Evolutionary conservation across 2,113 vertebrate species (phyloP), one percentile per base, ranked within the genome.

Genomic region (Paraplagusia blochii): DNA sequence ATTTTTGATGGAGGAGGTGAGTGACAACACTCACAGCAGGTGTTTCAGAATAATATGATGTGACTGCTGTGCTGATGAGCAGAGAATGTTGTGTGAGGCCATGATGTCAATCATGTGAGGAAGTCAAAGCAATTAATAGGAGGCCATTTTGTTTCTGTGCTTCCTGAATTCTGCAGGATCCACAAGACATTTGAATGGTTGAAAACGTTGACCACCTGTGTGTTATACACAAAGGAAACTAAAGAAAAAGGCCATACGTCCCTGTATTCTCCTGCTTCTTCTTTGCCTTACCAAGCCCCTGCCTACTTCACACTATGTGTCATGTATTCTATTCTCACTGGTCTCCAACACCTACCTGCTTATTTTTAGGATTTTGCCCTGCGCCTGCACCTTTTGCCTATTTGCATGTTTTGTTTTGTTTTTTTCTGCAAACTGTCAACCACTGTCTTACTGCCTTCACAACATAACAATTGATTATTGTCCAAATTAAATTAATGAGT

Each of bases 21-120:
- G 63, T 79, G 79, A 85, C 79, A 82, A 69, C 68, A 47, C 70
- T 68, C 76, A 67, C 69, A 77, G 71, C 77, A 70, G 72, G 53
- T 59, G 60, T 73, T 74, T 72, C 72, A 56, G 67, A 65, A 71
- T 60, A 79, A 75, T 79, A 80, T 76, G 74, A 83, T 67, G 68
- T 79, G 80, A 73, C 63, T 79, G 80, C 80, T 76, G 74, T 69
- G 73, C 62, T 53, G 72, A 71, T 72, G 72, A 80, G 69, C 44
- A 45, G 42, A 69, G 52, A 64, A 48, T 64, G 36, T 63, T 53
- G 43, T 71, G 57, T 55, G 53, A 43, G 58, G 53, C 69, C 51
- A 55, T 58, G 38, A 18, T 73, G 80, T 85, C 80, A 83, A 50
- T 82, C 72, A 74, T 34, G 13, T 65, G 55, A 53, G 73, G 56